A percentile compares a stretch with the other conserved stretches of the same genome.
These are phyloP conservation scores for Camelus bactrianus DNA, from an alignment of 2,113 vertebrate genomes.

Conservation along the genomic window DNA sequence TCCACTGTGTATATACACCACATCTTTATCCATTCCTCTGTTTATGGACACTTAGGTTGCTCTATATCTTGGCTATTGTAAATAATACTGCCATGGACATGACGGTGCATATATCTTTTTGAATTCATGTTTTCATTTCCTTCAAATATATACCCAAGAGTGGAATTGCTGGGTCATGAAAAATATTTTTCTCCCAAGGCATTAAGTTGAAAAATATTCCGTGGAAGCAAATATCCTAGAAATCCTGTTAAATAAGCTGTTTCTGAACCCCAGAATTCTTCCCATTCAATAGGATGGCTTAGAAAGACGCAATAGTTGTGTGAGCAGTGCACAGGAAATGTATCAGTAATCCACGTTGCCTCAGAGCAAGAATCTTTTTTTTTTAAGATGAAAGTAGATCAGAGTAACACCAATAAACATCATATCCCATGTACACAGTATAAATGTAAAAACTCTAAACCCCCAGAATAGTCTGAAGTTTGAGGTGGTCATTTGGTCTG, in stretches of 20 bases:
- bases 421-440: neutral
- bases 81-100: neutral
- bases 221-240: neutral
- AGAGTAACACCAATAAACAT: neutral
- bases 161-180: neutral
- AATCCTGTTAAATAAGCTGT: neutral
- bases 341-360: neutral
- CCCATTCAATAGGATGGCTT: neutral
- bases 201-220: constrained; percentile 31
- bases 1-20: neutral
- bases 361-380: neutral
- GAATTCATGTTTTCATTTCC: neutral
- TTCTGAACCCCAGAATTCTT: neutral
- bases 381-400: neutral
- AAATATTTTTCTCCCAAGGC: constrained; percentile 37
- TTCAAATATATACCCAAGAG: neutral
- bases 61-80: neutral
- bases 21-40: neutral
- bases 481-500: neutral
- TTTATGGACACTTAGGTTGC: neutral
- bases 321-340: neutral
- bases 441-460: neutral
- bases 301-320: neutral
- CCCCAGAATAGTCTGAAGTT: neutral
- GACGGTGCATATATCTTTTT: neutral